Base-by-base conservation (phyloP, 2,797 vertebrate genomes). In the Coluber constrictor region DNA sequence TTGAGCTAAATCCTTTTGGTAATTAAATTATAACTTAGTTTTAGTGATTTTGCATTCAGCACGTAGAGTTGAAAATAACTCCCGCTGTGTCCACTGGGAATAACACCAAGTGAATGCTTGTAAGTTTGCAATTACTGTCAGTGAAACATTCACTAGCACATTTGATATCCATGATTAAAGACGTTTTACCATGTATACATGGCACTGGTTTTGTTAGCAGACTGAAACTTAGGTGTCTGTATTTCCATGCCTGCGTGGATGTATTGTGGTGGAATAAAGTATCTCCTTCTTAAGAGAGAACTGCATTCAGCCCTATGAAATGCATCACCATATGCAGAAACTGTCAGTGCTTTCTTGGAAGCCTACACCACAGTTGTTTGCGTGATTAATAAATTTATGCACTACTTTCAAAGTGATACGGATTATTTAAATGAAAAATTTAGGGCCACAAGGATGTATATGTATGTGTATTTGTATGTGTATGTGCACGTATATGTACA, bases 1-100 rank as follows among this genome's bases (percentile, higher is more conserved):
- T 96, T 91, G 96, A 96, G 96, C 59, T 96, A 95, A 91, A 94
- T 87, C 92, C 93, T 94, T 94, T 93, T 66, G 37, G 59, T 29
- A 90, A 10, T 93, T 92, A 93, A 93, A 25, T 83, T 83, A 83
- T 47, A 83, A 25, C 74, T 63, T 0, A 60, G 93, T 90, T 7
- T 2, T 92, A 90, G 7, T 8, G 86, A 47, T 83, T 47, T 94
- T 15, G 29, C 57, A 79, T 94, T 92, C 23, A 32, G 32, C 54
- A 47, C 15, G 13, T 60, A n/a, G 23, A 86, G 32, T 23, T 47
- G 9, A 47, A 86, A n/a, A 29, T 51, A 74, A 90, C 2, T n/a
- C 43, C 15, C 57, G 51, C 15, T 1, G 8, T 47, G 37, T 59
- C 25, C 32, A 57, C 5, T n/a, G 56, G 55, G 47, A 37, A 57